Evolutionary conservation across 1,140 invertebrate species (phyloP).

Genomic region (Heliconius nattereri): DNA sequence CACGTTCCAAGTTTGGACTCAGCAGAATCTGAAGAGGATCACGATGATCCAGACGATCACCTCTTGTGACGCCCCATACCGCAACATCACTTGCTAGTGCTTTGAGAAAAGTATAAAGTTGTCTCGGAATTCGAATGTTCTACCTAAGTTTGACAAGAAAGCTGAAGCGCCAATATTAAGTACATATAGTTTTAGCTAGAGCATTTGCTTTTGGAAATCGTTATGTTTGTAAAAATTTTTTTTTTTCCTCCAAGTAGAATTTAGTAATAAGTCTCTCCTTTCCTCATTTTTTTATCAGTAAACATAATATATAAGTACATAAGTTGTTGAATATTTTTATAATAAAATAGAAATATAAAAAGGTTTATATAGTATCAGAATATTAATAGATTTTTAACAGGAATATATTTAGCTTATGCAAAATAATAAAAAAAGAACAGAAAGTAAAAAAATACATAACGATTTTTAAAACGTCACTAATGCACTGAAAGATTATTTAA

Average conservation of each 20-base stretch:
- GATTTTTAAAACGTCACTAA: not conserved
- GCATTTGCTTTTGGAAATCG: not conserved
- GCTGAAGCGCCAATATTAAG: not conserved
- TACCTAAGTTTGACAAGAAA: not conserved
- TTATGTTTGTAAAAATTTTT: not conserved
- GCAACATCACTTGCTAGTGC: conserved; percentile 71
- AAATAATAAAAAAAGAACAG: not conserved
- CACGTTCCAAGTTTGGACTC: conserved; percentile 72
- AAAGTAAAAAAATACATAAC: conserved; percentile 7
- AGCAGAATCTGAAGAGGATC: conserved; percentile 73
- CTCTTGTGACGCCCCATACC: conserved; percentile 75
- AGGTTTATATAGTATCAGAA: conserved; percentile 1
- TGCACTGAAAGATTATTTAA: not conserved
- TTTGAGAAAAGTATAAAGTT: conserved; percentile 63
- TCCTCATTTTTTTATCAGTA: not conserved
- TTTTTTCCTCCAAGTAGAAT: not conserved
- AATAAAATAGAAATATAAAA: not conserved
- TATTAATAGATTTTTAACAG: conserved; percentile 2
- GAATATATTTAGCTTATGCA: not conserved
- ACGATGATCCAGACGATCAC: conserved; percentile 73
- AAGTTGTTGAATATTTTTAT: conserved; percentile 13
- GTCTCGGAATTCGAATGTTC: conserved; percentile 37
- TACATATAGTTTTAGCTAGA: not conserved
- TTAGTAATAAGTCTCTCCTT: not conserved
- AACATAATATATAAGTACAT: not conserved